Evolutionary conservation across 2,113 vertebrate genomes (phyloP).

Genomic region (Phrynocephalus versicolor): DNA sequence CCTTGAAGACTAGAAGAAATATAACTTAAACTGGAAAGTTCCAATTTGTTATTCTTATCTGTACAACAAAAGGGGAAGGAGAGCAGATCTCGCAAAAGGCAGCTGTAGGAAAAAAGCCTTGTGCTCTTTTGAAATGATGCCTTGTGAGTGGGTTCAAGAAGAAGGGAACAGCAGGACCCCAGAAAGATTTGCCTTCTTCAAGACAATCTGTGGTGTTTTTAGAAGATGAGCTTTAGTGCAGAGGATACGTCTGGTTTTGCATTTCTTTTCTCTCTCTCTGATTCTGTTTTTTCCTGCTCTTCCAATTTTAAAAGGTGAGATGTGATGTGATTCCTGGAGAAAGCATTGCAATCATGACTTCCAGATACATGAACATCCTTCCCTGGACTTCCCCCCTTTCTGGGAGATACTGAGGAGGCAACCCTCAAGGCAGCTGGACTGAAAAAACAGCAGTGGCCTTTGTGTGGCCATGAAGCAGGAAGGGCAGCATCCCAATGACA

Average conservation of each 20-base stretch:
- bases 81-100: conserved; percentile 9
- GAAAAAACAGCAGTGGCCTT: not conserved
- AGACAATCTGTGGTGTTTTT: not conserved
- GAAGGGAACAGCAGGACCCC: not conserved
- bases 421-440: not conserved
- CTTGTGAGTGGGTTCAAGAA: not conserved
- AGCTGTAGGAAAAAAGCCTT: conserved; percentile 10
- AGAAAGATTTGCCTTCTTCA: conserved; percentile 1
- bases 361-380: not conserved
- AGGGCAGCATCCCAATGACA: conserved; percentile 43
- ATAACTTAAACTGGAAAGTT: conserved; percentile 13
- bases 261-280: conserved; percentile 30
- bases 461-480: conserved; percentile 65
- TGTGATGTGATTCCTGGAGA: conserved; percentile 14
- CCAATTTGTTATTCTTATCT: not conserved
- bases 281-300: conserved; percentile 30
- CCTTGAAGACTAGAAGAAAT: not conserved
- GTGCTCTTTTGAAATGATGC: not conserved
- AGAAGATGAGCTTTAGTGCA: not conserved
- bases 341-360: not conserved
- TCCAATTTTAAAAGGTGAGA: conserved; percentile 33
- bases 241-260: not conserved
- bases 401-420: not conserved
- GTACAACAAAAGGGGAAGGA: no score
- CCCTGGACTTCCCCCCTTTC: accelerated